These are phyloP conservation scores for Agonopterix alstromeriana DNA, from an alignment of 2,888 invertebrate genomes.

Conservation along the genomic window DNA sequence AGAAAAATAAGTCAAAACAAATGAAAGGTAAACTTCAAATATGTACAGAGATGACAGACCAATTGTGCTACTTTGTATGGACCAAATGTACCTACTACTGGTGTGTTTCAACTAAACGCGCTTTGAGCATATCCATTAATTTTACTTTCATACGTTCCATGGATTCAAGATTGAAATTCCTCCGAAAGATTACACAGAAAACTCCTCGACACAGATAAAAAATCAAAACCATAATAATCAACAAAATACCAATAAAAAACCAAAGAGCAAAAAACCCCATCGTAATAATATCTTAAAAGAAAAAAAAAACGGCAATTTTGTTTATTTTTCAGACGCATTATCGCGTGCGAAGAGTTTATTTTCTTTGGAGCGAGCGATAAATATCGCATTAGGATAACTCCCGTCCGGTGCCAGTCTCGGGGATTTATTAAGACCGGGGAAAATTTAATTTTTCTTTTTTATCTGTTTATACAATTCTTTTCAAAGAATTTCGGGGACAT, in stretches of 20 bases:
- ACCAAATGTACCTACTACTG: too few species aligned
- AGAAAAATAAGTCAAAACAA: too few species aligned
- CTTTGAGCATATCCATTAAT: too few species aligned
- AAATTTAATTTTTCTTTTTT: slow-evolving; percentile 44
- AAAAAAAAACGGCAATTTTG: slow-evolving; percentile 24
- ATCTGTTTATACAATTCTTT: slow-evolving; percentile 19
- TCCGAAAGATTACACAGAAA: too few species aligned
- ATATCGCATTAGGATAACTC: slow-evolving; percentile 61
- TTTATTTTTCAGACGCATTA: slow-evolving; percentile 50
- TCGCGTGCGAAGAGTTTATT: slow-evolving; percentile 49
- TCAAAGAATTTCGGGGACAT: slow-evolving; percentile 26
- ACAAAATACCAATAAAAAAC: slow-evolving; percentile 7
- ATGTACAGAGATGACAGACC: too few species aligned
- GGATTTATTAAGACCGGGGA: slow-evolving; percentile 54
- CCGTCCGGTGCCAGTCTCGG: slow-evolving; percentile 9
- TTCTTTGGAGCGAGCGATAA: slow-evolving; percentile 53
- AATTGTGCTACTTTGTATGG: too few species aligned
- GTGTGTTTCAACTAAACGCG: too few species aligned
- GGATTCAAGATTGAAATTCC: too few species aligned
- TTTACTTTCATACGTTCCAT: too few species aligned
- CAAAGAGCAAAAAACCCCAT: slow-evolving; percentile 17
- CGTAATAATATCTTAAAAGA: neutral
- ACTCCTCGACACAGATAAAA: too few species aligned
- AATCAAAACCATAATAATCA: neutral
- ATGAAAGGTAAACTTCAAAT: too few species aligned